Evolutionary conservation across 2,888 invertebrate species (phyloP).

Genomic region (Drepana falcataria): DNA sequence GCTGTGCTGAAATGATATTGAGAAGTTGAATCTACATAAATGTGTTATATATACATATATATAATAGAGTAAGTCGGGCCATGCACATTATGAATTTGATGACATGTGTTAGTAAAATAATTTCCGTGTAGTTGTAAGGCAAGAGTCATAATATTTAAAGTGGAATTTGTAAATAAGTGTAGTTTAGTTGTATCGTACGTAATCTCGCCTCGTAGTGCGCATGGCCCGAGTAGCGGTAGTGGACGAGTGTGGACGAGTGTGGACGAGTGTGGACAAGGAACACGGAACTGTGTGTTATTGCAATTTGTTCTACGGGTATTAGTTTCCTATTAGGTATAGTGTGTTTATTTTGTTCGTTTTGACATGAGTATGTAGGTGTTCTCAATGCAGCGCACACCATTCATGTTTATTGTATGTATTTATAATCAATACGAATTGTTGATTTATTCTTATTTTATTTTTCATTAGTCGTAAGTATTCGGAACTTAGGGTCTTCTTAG

Average conservation of each 20-base stretch:
- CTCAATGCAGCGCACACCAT: conserved; percentile 60
- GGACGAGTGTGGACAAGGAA: conserved; percentile 17
- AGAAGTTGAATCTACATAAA: conserved; percentile 29
- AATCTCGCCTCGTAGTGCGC: conserved; percentile 46
- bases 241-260: conserved; percentile 12
- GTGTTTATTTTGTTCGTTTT: conserved; percentile 66
- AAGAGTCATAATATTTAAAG: conserved; percentile 48
- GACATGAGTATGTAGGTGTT: conserved; percentile 48
- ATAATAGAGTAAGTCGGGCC: conserved; percentile 20
- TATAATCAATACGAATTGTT: conserved; percentile 65
- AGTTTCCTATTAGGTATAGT: conserved; percentile 77
- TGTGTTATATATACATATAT: conserved; percentile 20
- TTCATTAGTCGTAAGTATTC: conserved; percentile 45
- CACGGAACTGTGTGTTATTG: conserved; percentile 40
- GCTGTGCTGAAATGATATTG: conserved; percentile 23
- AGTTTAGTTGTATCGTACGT: conserved; percentile 70
- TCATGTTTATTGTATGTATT: conserved; percentile 46
- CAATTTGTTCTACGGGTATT: conserved; percentile 79
- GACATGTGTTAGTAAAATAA: conserved; percentile 1
- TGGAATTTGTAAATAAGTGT: conserved; percentile 42
- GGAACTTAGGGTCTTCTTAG: conserved; percentile 56
- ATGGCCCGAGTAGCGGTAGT: conserved; percentile 26
- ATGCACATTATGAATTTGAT: conserved; percentile 29
- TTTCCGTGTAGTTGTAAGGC: conserved; percentile 30
- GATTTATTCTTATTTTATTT: conserved; percentile 76